Evolutionary conservation across 2,888 invertebrate genomes (phyloP), one percentile per base, ranked within the genome.

Genomic region (Heliothis peltigera): DNA sequence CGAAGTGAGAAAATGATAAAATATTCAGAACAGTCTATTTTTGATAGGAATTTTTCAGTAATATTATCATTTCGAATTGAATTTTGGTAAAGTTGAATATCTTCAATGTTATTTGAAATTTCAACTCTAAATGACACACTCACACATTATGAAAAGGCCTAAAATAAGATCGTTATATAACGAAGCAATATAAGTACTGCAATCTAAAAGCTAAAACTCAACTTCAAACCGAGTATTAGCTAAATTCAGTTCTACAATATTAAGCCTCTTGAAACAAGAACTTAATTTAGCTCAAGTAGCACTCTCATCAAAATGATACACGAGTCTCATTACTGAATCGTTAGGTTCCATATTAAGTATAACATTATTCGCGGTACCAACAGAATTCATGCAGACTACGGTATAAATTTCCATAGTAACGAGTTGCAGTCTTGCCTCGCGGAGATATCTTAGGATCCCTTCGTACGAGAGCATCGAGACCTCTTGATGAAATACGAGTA

Each of bases 391-490:
- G 80, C 72, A 77, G 80, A 71, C 61, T 79, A 51, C 47, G 70
- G 84, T 82, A 85, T 87, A 85, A 81, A 88, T 89, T 89, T 83
- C 73, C 86, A 87, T 89, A 65, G 70, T 84, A 85, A 87, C 81
- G 76, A 82, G 79, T 35, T 77, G 75, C 78, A 78, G 71, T 69
- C 74, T 69, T 64, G 58, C 61, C 47, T 39, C 47, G 61, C 21
- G 22, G 35, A 65, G 70, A 77, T 79, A 77, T 75, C 83, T 78
- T 63, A 61, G 60, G 62, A 69, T 70, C 67, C 72, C 68, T 64
- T 64, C 67, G 69, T 76, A 72, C 59, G 72, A 63, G 64, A 55
- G 64, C 54, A 67, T 70, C 63, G 62, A 67, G 60, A 67, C 55
- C 57, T 68, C 51, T 65, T 72, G 77, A 70, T 78, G 73, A 79